These are phyloP conservation scores for Saccostrea echinata DNA, from an alignment of 1,140 invertebrate species.

Conservation along the genomic window DNA sequence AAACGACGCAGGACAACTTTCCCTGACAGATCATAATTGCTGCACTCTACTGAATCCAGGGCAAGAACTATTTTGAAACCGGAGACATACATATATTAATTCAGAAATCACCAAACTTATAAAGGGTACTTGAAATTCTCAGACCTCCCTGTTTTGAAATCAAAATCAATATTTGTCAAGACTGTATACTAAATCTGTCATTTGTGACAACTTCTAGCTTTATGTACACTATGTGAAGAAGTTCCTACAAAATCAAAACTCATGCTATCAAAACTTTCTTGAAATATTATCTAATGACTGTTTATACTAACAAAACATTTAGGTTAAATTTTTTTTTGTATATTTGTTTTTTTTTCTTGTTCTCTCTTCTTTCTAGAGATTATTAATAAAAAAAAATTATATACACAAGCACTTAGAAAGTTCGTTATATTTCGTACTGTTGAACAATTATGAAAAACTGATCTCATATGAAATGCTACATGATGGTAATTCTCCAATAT, in stretches of 20 bases:
- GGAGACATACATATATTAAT: not conserved
- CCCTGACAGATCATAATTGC: not conserved
- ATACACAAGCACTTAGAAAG: too few relatives aligned
- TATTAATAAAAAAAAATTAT: too few relatives aligned
- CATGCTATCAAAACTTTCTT: not conserved
- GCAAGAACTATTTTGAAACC: conserved; percentile 1
- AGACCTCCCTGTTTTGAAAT: conserved; percentile 20
- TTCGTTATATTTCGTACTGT: too few relatives aligned
- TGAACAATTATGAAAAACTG: too few relatives aligned
- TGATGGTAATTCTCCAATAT: too few relatives aligned
- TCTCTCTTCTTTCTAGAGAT: too few relatives aligned
- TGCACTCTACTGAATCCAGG: not conserved
- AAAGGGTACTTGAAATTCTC: not conserved
- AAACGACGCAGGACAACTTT: not conserved
- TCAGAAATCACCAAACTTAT: not conserved
- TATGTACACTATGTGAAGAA: not conserved
- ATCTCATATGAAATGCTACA: too few relatives aligned
- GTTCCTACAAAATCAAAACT: not conserved
- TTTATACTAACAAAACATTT: not conserved
- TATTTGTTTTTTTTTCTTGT: too few relatives aligned
- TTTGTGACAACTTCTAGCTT: conserved; percentile 21
- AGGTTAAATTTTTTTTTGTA: too few relatives aligned
- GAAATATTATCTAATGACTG: not conserved
- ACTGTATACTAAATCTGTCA: conserved; percentile 25
- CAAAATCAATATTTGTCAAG: conserved; percentile 28